Evolutionary conservation across 1,140 invertebrate species (phyloP).

Genomic region (Aphelenchoides avenae): DNA sequence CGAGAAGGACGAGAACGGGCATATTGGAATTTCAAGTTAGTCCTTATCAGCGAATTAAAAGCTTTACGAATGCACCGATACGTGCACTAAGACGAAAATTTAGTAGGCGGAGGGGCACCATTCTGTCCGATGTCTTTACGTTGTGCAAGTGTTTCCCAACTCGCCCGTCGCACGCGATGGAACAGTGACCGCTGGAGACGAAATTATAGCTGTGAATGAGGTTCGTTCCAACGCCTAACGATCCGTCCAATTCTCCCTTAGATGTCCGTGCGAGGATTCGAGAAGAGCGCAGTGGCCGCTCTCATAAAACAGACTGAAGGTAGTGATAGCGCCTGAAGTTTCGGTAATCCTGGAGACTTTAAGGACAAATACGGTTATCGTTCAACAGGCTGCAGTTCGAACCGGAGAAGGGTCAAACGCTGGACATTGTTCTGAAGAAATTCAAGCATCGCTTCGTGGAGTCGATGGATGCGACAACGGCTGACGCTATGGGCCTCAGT

Average conservation of each 20-base stretch:
- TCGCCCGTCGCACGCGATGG: conserved; percentile 85
- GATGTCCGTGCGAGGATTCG: conserved; percentile 95
- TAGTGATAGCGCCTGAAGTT: too few relatives aligned
- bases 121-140: conserved; percentile 93
- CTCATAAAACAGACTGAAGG: conserved; percentile 74
- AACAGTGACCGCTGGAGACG: conserved; percentile 88
- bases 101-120: conserved; percentile 79
- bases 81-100: not conserved
- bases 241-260: too few relatives aligned
- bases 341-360: conserved; percentile 15
- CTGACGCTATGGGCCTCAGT: conserved; percentile 88
- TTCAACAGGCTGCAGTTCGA: conserved; percentile 98
- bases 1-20: conserved; percentile 38
- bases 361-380: conserved; percentile 84
- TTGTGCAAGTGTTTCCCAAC: conserved; percentile 90
- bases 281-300: conserved; percentile 94
- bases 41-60: not conserved
- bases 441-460: conserved; percentile 76
- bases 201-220: conserved; percentile 86
- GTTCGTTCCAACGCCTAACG: conserved; percentile 82
- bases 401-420: conserved; percentile 80
- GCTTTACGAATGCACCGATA: too few relatives aligned
- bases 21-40: conserved; percentile 32
- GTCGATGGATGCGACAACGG: conserved; percentile 90
- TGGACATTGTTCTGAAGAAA: conserved; percentile 94